Base-by-base conservation (phyloP, 2,797 vertebrate species). In the Hippoglossus hippoglossus region DNA sequence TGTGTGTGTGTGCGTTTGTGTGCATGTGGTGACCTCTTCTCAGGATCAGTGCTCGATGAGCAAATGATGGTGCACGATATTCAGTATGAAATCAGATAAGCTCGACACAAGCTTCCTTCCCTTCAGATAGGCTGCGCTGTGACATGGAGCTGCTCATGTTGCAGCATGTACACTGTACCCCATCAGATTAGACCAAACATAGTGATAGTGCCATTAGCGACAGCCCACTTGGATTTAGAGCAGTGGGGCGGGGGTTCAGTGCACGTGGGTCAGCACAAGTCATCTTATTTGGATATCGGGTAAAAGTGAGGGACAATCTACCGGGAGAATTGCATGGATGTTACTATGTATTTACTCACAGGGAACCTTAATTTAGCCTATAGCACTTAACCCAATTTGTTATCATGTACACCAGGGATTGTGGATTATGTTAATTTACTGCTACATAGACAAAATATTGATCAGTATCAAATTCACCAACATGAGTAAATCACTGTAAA, bases 31-130 rank as follows among this genome's bases (percentile, higher is more conserved):
- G 54, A 72, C 54, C 55, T 36, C 24, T 62, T 82, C 75, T 69
- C 60, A 60, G 52, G 64, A 73, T 84, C 75, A 63, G 65, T 11
- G 57, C 71, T 72, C 60, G 78, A 77, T 84, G 63, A 85, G 31
- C 75, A 79, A 79, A 63, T 67, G 21, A 85, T 73, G 80, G 61
- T n/a, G 54, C 55, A 67, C 47, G 58, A 84, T 80, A 79, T 75
- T 75, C 77, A 79, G 75, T 82, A 83, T 80, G 78, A 87, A 84
- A 91, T 85, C 84, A 89, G 84, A 90, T 90, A 87, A 85, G 67
- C 69, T 79, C 0, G 53, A 83, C 75, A 58, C 80, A 73, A 74
- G 67, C 61, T 47, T 82, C 62, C 57, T 81, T 72, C 72, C 51
- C 80, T 82, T 62, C 64, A 39, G 59, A 76, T 69, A 54, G 69